phyloP scores from a whole-genome alignment of 2,888 invertebrate species.

The Baronia brevicornis region DNA sequence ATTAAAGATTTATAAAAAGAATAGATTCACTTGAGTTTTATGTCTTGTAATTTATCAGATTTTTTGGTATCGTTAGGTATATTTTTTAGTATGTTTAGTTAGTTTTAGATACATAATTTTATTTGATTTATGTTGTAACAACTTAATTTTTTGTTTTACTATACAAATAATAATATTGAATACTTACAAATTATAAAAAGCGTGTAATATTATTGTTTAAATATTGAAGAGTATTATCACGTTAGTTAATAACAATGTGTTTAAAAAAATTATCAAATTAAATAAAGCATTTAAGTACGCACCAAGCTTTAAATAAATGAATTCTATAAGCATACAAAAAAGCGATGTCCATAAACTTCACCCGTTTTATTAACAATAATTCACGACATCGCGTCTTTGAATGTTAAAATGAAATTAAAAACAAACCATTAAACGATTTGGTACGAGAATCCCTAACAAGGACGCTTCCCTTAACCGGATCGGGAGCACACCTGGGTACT shows the following conservation, averaged over 20 bases:
- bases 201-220: too few species aligned
- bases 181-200: too few species aligned
- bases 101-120: too few species aligned
- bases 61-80: neutral
- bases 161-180: too few species aligned
- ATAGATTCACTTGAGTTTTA: conserved; percentile 18
- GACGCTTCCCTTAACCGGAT: conserved; percentile 74
- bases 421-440: conserved; percentile 75
- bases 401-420: conserved; percentile 72
- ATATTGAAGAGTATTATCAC: too few species aligned
- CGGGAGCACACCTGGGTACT: conserved; percentile 76
- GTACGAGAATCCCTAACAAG: conserved; percentile 72
- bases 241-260: too few species aligned
- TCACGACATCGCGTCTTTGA: conserved; percentile 56
- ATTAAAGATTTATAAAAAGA: too few species aligned
- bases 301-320: conserved; percentile 11
- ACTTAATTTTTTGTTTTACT: neutral
- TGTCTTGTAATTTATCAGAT: conserved; percentile 1
- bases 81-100: neutral
- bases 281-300: too few species aligned
- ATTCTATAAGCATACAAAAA: too few species aligned
- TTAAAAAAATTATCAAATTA: too few species aligned
- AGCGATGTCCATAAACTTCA: conserved; percentile 45
- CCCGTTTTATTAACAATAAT: conserved; percentile 60
- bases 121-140: too few species aligned